Evolutionary conservation across 2,888 invertebrate species (phyloP).

Genomic region (Ichneumoninae sp.): DNA sequence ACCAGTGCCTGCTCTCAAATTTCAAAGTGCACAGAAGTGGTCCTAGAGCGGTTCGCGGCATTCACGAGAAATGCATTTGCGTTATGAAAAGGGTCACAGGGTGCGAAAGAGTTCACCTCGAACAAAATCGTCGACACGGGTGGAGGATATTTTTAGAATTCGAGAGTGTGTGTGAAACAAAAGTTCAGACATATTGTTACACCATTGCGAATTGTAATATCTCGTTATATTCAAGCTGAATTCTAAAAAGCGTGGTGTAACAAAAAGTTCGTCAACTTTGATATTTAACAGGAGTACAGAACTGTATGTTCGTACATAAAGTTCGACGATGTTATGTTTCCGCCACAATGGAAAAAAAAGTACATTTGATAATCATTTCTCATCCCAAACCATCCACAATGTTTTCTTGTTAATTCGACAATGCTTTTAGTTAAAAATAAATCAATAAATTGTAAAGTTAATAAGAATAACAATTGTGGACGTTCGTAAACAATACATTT

Average conservation of each 20-base stretch:
- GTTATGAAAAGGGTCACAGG: constrained; percentile 25
- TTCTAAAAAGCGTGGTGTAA: neutral
- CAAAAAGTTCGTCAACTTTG: neutral
- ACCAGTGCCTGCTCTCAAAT: constrained; percentile 3
- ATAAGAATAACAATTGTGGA: too few relatives aligned
- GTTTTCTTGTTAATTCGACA: too few relatives aligned
- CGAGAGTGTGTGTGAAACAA: neutral
- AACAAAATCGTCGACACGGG: constrained; percentile 5
- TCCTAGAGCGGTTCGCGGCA: constrained; percentile 15
- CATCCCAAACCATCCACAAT: too few relatives aligned
- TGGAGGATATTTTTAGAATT: neutral
- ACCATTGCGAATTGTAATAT: neutral
- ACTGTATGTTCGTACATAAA: too few relatives aligned
- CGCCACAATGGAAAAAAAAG: too few relatives aligned
- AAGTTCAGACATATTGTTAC: neutral
- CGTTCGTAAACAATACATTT: too few relatives aligned
- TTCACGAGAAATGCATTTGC: constrained; percentile 20
- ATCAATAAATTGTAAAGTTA: too few relatives aligned
- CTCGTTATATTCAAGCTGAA: neutral
- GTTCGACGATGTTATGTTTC: too few relatives aligned
- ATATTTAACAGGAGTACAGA: neutral
- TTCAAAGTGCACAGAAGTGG: constrained; percentile 30
- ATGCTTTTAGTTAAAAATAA: too few relatives aligned
- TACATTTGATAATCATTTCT: too few relatives aligned
- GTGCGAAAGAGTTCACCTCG: constrained; percentile 1